Percentiles rank a stretch among this genome's conserved stretches.
phyloP scores from a whole-genome alignment of 2,113 vertebrate species.

The Syngnathus floridae region DNA sequence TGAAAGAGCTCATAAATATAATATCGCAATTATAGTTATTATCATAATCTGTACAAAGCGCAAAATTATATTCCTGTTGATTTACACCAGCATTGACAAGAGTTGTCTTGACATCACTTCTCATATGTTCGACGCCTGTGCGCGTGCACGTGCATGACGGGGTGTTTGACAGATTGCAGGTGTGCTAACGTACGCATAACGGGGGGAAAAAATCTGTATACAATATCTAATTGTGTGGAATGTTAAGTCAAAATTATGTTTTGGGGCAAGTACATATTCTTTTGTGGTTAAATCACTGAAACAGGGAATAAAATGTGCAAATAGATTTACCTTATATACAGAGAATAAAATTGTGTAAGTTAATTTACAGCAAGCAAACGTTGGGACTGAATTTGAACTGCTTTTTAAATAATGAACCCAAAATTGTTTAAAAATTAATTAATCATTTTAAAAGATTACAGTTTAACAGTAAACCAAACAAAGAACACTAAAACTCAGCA shows the following conservation, averaged over 20 bases:
- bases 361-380: not conserved
- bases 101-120: constrained; percentile 3
- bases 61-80: not conserved
- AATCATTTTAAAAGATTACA: not conserved
- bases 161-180: not conserved
- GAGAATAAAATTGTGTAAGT: not conserved
- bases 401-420: not conserved
- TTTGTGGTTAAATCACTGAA: not conserved
- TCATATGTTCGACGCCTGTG: constrained; percentile 18
- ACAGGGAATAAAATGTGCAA: too few species aligned
- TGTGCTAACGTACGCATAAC: not conserved
- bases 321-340: not conserved
- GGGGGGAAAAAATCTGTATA: not conserved
- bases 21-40: not conserved
- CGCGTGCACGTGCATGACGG: not conserved
- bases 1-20: not conserved
- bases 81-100: not conserved
- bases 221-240: too few species aligned
- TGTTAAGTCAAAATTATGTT: not conserved
- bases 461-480: not conserved
- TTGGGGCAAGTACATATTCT: not conserved
- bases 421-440: not conserved
- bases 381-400: not conserved
- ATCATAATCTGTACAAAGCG: not conserved
- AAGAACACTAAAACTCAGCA: too few species aligned